Percentiles rank a stretch among this genome's conserved stretches.
These are phyloP conservation scores for Pachypanchax playfairii DNA, from an alignment of 2,113 vertebrate species.

Conservation along the genomic window DNA sequence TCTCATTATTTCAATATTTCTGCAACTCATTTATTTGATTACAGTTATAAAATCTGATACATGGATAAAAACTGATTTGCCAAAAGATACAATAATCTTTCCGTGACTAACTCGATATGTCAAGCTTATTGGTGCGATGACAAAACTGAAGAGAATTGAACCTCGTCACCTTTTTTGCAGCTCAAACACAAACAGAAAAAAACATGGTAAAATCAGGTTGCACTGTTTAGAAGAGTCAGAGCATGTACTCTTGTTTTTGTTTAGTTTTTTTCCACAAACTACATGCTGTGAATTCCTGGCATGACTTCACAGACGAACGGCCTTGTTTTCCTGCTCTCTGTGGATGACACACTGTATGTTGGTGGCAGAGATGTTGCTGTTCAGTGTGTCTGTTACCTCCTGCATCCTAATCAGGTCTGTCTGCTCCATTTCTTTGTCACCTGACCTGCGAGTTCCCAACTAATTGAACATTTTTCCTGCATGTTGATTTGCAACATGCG, in stretches of 20 bases:
- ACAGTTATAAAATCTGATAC: too few species aligned
- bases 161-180: background rate
- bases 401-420: constrained; percentile 34
- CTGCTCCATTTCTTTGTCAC: constrained; percentile 25
- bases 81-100: too few species aligned
- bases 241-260: background rate
- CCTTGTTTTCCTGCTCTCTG: constrained; percentile 46
- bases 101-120: too few species aligned
- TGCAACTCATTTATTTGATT: too few species aligned
- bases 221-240: constrained; percentile 41
- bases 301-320: constrained; percentile 46
- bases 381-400: constrained; percentile 33
- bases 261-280: constrained; percentile 11
- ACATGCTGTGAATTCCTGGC: constrained; percentile 54
- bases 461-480: constrained; percentile 2
- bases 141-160: background rate
- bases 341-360: constrained; percentile 51
- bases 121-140: background rate
- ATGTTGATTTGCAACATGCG: background rate
- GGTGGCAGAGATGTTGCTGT: constrained; percentile 39
- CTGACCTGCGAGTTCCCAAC: background rate
- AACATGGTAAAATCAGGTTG: constrained; percentile 2
- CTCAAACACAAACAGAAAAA: constrained; percentile 35
- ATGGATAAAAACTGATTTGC: too few species aligned
- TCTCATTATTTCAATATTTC: too few species aligned